Base-by-base conservation (phyloP, 2,113 vertebrate genomes). In the Euleptes europaea region DNA sequence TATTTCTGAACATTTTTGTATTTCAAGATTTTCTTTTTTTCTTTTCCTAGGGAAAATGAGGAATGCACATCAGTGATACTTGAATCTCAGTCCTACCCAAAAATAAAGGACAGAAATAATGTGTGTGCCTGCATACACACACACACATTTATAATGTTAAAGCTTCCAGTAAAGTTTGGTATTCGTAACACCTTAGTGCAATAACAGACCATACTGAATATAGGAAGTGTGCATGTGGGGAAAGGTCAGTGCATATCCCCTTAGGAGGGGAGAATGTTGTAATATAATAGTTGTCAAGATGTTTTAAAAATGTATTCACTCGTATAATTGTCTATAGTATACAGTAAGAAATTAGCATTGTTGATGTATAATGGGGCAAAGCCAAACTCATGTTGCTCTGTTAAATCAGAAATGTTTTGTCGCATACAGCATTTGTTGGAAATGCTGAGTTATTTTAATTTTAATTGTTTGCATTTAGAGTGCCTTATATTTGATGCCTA, bases 401-500 rank as follows among this genome's bases (percentile, higher is more conserved):
- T 96, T 93, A 93, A 92, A 93, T 95, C 95, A 95, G 91, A 95
- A 93, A 94, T 3, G 66, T 95, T 94, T 96, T 94, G 88, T 93
- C 92, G 94, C 94, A 93, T 92, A 94, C 89, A 92, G 93, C 95
- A 94, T 94, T 95, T 87, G 88, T 95, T 92, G 92, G 84, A 95
- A 94, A 92, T 96, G 96, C 96, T 96, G 94, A 73, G 28, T 5
- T 19, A 78, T 94, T 94, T 95, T 94, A 87, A 82, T 96, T 96
- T 97, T 97, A 87, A 92, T 98, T 98, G 97, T 97, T 97, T 97
- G 96, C 98, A 99, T 99, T 98, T 99, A 99, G 98, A 99, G 98
- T 99, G 98, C 98, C 98, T 99, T 99, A 99, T 99, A 99, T 98
- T 96, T 98, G 98, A 98, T 98, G 98, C 97, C 98, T 98, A 95